Evolutionary conservation across 92 coral and sea anemone genomes (phyloP).

Genomic region (Montipora capitata): DNA sequence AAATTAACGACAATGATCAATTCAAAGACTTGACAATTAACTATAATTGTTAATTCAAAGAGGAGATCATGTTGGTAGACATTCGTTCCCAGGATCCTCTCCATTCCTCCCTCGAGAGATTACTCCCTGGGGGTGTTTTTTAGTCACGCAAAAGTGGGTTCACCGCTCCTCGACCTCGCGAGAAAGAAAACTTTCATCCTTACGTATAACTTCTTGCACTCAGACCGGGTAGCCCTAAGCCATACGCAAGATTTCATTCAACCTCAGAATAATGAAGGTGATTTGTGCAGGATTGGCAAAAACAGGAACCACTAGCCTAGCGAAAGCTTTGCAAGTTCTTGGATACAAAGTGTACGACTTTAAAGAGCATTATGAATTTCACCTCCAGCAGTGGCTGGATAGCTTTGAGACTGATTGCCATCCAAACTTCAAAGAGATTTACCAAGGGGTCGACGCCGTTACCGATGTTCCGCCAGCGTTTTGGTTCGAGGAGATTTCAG

Average conservation of each 20-base stretch:
- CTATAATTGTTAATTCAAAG: no score
- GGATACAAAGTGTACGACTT: conserved; percentile 59
- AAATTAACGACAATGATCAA: no score
- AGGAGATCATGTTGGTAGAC: no score
- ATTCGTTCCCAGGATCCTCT: background rate
- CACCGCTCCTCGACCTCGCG: no score
- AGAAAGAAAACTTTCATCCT: no score
- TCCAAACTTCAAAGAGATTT: conserved; percentile 58
- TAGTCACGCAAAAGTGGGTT: no score
- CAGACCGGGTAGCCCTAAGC: no score
- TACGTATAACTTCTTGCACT: no score
- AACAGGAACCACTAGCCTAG: conserved; percentile 63
- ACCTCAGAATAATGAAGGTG: conserved; percentile 21
- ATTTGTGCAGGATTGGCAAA: conserved; percentile 63
- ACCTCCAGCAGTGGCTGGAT: conserved; percentile 34
- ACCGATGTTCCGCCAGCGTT: conserved; percentile 55
- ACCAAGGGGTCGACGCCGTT: conserved; percentile 51
- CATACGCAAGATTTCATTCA: no score
- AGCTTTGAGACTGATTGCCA: background rate
- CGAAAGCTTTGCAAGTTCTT: conserved; percentile 49
- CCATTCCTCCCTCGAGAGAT: background rate
- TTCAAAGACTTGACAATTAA: no score
- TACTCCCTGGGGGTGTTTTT: no score
- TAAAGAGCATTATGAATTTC: conserved; percentile 37
- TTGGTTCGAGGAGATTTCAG: conserved; percentile 15